Evolutionary conservation across 2,113 vertebrate genomes (phyloP).

Genomic region (Coptodon bakossiorum): DNA sequence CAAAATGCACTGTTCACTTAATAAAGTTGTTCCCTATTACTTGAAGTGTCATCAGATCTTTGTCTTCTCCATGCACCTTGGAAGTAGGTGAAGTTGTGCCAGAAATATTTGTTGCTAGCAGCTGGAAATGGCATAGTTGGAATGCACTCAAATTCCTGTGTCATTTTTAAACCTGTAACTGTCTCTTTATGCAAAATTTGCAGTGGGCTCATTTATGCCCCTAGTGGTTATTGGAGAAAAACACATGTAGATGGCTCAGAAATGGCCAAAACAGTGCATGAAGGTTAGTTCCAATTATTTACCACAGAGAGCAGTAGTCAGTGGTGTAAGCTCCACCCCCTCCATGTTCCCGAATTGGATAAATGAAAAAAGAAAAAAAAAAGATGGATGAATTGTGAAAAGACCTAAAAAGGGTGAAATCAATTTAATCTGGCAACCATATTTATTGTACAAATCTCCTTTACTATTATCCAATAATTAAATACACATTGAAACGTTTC

Average conservation of each 20-base stretch:
- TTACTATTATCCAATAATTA: neutral
- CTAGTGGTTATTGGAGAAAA: neutral
- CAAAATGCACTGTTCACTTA: neutral
- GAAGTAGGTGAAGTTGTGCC: neutral
- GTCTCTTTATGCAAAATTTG: neutral
- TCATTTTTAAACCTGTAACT: neutral
- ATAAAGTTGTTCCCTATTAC: neutral
- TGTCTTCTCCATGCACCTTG: neutral
- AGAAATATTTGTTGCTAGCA: neutral
- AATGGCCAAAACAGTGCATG: neutral
- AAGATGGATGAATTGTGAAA: neutral
- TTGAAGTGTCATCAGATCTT: neutral
- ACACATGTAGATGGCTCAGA: neutral
- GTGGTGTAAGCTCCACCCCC: neutral
- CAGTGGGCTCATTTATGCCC: neutral
- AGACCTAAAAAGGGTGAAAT: neutral
- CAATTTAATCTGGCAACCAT: neutral
- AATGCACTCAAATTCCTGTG: neutral
- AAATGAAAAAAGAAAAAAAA: neutral
- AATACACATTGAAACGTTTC: neutral
- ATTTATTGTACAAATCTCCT: neutral
- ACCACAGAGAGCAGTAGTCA: neutral
- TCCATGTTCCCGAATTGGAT: neutral
- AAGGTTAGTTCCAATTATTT: neutral
- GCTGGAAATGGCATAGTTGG: neutral